Base-by-base conservation (phyloP, 2,888 invertebrate species). In the Glyphotaelius pellucidus region DNA sequence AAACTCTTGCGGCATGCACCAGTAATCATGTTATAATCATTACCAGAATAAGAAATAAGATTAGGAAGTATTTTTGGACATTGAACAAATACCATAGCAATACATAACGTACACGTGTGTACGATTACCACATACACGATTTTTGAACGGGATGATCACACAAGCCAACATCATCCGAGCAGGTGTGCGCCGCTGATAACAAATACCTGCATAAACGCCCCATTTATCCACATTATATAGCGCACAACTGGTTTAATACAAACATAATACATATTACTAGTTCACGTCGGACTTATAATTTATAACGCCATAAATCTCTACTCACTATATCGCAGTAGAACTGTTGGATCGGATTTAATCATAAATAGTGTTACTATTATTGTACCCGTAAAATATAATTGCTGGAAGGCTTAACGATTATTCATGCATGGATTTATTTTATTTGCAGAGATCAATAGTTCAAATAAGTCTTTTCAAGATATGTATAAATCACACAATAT, bases 241-340 rank as follows among this genome's bases (percentile, higher is more conserved):
- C 67, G 11, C 25, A n/a, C n/a, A 25, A 67, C 67, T 67, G 67
- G 67, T 67, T 67, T 67, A n/a, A n/a, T 67, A 67, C 67, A 25
- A 67, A 67, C 67, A 67, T 67, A n/a, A 89, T 19, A 80, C 88
- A 32, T 89, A 79, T 25, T 31, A 80, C 80, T 38, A 89, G 90
- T 90, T 67, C 25, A n/a, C 67, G 67, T 86, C 89, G 79, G 91
- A 80, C 83, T 47, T 31, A 67, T 92, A 92, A 93, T 93, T 93
- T 93, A 93, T 92, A 47, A 86, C 52, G n/a, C 80, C 35, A 90
- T 93, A 93, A 93, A 93, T 93, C 91, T 90, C 25, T 67, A n/a
- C 25, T 67, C n/a, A n/a, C 85, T 31, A 35, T 35, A 15, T 32
- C 32, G 25, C 12, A 31, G 83, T 31, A 83, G 31, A 83, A 32